Evolutionary conservation across 2,888 invertebrate species (phyloP), one percentile per base, ranked within the genome.

Genomic region (Cantharis lateralis): DNA sequence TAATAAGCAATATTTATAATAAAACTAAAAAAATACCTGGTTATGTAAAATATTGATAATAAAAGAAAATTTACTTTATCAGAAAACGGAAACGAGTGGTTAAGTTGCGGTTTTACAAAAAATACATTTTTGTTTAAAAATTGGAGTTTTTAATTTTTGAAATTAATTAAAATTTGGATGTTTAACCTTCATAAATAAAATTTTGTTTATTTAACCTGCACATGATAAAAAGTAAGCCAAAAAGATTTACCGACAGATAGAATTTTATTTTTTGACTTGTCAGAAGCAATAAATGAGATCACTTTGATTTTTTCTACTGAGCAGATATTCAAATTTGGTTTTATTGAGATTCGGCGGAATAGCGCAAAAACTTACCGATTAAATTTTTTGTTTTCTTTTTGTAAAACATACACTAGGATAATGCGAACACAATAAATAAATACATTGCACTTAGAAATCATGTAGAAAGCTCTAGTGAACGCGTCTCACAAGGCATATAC

Each of bases 401-500:
- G 48, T 48, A 48, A n/a, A 48, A 48, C 48, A 48, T 48, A n/a
- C 48, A 48, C 48, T 48, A 48, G 5, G 48, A n/a, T 28, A 70
- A n/a, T 28, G 61, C 70, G 68, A 63, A 68, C 64, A 74, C 76
- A 61, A 68, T 61, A n/a, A 68, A 76, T 70, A 76, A 76, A 78
- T 83, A 82, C 85, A 85, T 86, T 84, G 84, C 85, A 86, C 84
- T 85, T 84, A 81, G 69, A 83, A 82, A 81, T 82, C 80, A 80
- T 82, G 80, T 78, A 77, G 80, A 82, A 82, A 81, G 62, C 68
- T 76, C 68, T 71, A 73, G 66, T 70, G 82, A 82, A 82, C 83
- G 81, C 84, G 83, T 82, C 84, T 82, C 82, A 82, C 82, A 84
- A 79, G 79, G 84, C 84, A 84, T 85, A 84, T 86, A 84, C 82